Percentiles rank a stretch among this genome's conserved stretches.
Evolutionary conservation across 1,140 invertebrate genomes (phyloP).

Genomic region (Ridgeia piscesae): DNA sequence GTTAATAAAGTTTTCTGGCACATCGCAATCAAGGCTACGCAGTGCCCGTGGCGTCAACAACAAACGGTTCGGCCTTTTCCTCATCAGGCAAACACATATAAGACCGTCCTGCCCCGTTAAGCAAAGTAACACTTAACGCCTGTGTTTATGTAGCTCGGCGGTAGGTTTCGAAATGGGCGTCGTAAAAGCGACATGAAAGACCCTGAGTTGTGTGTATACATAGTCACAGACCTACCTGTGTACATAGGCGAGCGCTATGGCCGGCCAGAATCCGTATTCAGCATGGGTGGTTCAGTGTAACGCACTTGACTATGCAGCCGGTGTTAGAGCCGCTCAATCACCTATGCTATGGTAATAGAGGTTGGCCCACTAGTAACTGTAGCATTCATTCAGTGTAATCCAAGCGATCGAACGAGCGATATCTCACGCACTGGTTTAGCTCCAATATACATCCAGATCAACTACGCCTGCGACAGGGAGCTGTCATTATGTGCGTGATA

Average conservation of each 20-base stretch:
- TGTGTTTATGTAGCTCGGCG: not conserved
- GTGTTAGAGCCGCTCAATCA: not conserved
- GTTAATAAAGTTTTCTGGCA: not conserved
- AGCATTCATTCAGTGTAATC: not conserved
- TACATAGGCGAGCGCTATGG: not conserved
- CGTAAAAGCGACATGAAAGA: not conserved
- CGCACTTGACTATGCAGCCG: not conserved
- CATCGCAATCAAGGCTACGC: not conserved
- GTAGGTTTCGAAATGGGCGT: conserved; percentile 3
- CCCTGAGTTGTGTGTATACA: not conserved
- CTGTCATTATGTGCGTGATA: not conserved
- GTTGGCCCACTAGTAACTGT: not conserved
- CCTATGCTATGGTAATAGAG: not conserved
- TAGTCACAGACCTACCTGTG: not conserved
- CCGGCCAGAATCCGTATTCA: not conserved
- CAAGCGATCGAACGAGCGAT: not conserved
- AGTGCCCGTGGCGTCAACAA: not conserved
- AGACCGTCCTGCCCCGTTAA: not conserved
- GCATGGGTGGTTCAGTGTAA: not conserved
- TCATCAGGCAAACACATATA: not conserved
- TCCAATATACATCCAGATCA: not conserved
- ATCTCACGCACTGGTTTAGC: not conserved
- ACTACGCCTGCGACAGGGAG: not conserved
- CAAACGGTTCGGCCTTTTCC: not conserved
- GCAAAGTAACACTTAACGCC: not conserved